phyloP scores from a whole-genome alignment of 2,113 vertebrate species.

The Bubalus kerabau region DNA sequence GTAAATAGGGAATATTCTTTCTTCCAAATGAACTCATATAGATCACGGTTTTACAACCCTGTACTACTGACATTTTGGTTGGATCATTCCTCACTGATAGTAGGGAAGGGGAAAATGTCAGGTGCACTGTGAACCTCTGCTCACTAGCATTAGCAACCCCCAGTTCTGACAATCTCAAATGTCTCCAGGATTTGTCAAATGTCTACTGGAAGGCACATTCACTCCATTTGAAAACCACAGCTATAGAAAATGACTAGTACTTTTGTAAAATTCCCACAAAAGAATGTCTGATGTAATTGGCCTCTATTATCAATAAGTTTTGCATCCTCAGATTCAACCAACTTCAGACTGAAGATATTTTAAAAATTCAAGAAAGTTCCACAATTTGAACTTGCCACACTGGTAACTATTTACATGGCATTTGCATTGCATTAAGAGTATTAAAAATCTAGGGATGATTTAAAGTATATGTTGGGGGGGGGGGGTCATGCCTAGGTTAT shows the following conservation, averaged over 20 bases:
- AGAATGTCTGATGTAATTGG: background rate
- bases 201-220: background rate
- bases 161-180: background rate
- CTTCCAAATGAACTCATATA: background rate
- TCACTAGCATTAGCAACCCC: background rate
- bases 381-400: background rate
- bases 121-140: background rate
- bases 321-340: background rate
- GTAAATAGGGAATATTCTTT: background rate
- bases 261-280: background rate
- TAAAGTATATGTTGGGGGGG: background rate
- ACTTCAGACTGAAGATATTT: background rate
- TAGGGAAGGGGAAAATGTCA: fast-evolving
- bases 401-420: background rate
- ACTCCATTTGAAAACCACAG: background rate
- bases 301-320: background rate
- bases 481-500: background rate
- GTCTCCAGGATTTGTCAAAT: background rate
- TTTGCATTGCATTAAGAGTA: background rate
- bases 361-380: background rate
- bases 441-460: background rate
- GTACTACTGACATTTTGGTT: background rate
- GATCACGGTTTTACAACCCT: background rate
- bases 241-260: background rate
- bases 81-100: background rate